These are phyloP conservation scores for Columba janthina DNA, from an alignment of 2,113 vertebrate genomes.

Conservation along the genomic window DNA sequence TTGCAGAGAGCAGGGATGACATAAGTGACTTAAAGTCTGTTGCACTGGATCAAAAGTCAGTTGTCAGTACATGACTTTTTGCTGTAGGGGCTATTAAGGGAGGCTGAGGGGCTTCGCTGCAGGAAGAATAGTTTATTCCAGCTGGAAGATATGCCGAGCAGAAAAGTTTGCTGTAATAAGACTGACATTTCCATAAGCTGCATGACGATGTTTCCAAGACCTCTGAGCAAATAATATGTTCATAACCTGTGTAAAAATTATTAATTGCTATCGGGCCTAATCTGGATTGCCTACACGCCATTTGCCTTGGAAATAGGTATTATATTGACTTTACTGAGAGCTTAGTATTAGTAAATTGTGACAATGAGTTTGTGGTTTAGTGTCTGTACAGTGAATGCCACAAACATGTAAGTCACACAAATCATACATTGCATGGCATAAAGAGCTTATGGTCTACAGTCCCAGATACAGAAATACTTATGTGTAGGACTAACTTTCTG, in stretches of 20 bases:
- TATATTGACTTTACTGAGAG: neutral
- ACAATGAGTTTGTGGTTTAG: neutral
- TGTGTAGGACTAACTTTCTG: neutral
- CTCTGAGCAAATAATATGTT: conserved; percentile 11
- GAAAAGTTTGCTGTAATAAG: neutral
- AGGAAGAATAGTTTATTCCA: neutral
- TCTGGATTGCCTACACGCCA: neutral
- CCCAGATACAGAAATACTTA: neutral
- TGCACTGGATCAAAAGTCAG: neutral
- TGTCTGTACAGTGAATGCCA: neutral
- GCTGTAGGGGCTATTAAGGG: neutral
- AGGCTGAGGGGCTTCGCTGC: neutral
- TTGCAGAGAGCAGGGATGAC: neutral
- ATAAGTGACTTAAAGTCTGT: neutral
- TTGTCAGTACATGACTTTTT: neutral
- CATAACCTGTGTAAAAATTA: neutral
- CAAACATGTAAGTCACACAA: neutral
- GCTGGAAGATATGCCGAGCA: neutral
- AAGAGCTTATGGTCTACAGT: neutral
- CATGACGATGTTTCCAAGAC: neutral
- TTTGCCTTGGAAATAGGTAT: neutral
- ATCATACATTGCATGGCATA: neutral
- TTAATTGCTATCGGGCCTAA: neutral
- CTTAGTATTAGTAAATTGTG: neutral
- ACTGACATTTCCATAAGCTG: neutral